Evolutionary conservation across 2,113 vertebrate species (phyloP).

Genomic region (Laticauda laticaudata): DNA sequence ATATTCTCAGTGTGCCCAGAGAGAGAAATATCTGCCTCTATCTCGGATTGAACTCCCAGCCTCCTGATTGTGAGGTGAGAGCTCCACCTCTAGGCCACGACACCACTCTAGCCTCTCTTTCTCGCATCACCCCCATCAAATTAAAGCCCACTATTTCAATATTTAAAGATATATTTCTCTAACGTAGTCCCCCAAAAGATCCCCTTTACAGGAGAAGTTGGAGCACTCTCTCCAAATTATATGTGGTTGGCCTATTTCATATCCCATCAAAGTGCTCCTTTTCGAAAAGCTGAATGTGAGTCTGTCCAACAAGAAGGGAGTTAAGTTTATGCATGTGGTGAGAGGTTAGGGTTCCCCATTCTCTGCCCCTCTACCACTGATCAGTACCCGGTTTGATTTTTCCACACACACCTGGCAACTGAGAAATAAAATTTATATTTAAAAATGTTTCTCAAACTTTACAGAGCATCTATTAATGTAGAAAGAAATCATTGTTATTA

Average conservation of each 20-base stretch:
- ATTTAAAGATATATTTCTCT: background rate
- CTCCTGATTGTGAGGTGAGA: too few species aligned
- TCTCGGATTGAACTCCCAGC: too few species aligned
- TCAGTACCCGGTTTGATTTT: background rate
- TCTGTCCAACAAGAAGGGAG: background rate
- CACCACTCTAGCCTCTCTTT: background rate
- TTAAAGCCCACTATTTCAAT: background rate
- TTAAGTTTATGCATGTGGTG: background rate
- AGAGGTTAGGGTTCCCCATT: background rate
- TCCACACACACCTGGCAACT: background rate
- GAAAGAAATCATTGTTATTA: background rate
- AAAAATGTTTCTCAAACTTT: background rate
- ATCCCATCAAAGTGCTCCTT: background rate
- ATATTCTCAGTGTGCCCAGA: too few species aligned
- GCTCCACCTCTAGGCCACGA: too few species aligned
- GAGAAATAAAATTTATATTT: background rate
- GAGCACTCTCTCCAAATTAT: background rate
- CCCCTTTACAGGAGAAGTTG: background rate
- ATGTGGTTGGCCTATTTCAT: background rate
- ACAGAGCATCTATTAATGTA: background rate
- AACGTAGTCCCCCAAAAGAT: background rate
- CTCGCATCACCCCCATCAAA: background rate
- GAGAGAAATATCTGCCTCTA: too few species aligned
- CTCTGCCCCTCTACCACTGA: background rate
- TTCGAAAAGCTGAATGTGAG: background rate